Evolutionary conservation across 2,888 invertebrate species (phyloP).

Genomic region (Nemotelus nigrinus): DNA sequence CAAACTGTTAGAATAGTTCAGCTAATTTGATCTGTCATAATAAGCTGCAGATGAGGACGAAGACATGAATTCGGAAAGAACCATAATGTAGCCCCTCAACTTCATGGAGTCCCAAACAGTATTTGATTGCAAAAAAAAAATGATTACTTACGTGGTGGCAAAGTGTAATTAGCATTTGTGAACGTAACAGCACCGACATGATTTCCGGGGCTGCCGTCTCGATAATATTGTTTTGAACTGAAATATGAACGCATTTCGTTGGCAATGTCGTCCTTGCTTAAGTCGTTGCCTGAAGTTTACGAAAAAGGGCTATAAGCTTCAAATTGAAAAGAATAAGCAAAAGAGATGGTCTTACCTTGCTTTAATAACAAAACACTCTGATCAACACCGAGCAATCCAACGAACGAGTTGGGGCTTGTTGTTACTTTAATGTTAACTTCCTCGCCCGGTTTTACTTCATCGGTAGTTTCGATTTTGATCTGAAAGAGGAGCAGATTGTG

Average conservation of each 20-base stretch:
- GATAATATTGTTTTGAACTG: constrained; percentile 22
- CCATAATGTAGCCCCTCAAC: too few species aligned
- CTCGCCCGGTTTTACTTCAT: constrained; percentile 79
- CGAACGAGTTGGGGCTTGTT: constrained; percentile 86
- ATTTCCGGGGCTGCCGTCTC: constrained; percentile 59
- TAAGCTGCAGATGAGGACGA: too few species aligned
- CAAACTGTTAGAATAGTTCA: too few species aligned
- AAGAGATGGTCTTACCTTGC: constrained; percentile 67
- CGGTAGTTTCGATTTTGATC: constrained; percentile 75
- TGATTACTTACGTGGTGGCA: constrained; percentile 46
- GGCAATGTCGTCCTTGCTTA: constrained; percentile 68
- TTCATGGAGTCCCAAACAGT: too few species aligned
- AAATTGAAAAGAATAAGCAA: too few species aligned
- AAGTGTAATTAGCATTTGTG: constrained; percentile 61
- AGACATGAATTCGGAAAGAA: too few species aligned
- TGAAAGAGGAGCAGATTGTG: constrained; percentile 55
- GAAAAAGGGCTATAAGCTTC: too few species aligned
- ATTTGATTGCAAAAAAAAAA: neutral
- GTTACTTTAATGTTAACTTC: constrained; percentile 80
- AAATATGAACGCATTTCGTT: constrained; percentile 73
- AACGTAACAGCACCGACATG: constrained; percentile 59
- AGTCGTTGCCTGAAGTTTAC: constrained; percentile 59
- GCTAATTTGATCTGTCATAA: too few species aligned
- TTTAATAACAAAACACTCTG: constrained; percentile 80
- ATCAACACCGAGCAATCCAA: constrained; percentile 89